Conservation (phyloP, 2,888 invertebrate genomes). For the Amitus sp. region DNA sequence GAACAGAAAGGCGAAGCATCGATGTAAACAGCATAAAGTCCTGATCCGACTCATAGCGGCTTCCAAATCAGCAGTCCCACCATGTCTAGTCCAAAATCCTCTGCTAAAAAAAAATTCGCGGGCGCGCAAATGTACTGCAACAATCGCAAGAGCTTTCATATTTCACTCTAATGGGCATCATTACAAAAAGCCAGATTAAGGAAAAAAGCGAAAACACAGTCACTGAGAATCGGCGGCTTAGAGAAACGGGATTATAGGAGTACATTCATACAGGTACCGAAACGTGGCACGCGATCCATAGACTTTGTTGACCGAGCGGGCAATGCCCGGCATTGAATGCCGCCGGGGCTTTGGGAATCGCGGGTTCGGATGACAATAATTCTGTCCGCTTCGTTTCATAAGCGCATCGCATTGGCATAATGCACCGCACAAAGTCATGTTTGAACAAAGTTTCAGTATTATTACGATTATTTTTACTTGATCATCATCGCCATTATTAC, state of each 20-base stretch:
- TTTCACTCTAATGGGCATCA: conserved; percentile 56
- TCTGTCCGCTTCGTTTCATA: conserved; percentile 40
- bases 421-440: conserved; percentile 41
- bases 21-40: conserved; percentile 67
- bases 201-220: conserved; percentile 7
- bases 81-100: conserved; percentile 64
- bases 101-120: conserved; percentile 53
- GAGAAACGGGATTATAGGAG: neutral
- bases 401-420: conserved; percentile 35
- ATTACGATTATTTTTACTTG: conserved; percentile 37
- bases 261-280: conserved; percentile 36
- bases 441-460: conserved; percentile 42
- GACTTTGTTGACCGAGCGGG: conserved; percentile 29
- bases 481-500: conserved; percentile 30
- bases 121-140: conserved; percentile 60
- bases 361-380: conserved; percentile 47
- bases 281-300: conserved; percentile 30
- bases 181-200: conserved; percentile 12
- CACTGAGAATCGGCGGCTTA: neutral
- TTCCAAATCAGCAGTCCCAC: conserved; percentile 62
- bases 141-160: conserved; percentile 61
- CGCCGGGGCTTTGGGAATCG: conserved; percentile 29
- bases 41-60: conserved; percentile 64
- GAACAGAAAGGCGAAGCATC: conserved; percentile 82
- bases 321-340: no score